Percentiles rank a stretch among this genome's conserved stretches.
Evolutionary conservation across 2,113 vertebrate genomes (phyloP).

Genomic region (Nothoprocta perdicaria): DNA sequence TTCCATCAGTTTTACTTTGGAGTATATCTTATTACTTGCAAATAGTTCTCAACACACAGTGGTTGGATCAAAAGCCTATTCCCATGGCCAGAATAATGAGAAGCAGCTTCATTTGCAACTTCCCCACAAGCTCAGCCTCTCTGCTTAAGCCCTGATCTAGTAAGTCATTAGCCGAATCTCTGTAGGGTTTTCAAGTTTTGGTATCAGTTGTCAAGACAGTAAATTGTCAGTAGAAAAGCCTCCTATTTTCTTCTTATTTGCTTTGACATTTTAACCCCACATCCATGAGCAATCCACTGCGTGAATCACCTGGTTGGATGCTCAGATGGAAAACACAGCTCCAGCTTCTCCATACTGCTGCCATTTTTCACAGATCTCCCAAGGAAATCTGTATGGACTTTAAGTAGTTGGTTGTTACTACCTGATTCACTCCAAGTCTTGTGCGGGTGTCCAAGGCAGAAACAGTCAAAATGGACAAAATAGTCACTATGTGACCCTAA

Average conservation of each 20-base stretch:
- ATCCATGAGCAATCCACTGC: background rate
- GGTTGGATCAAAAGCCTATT: background rate
- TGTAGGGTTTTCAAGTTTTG: background rate
- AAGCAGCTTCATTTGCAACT: background rate
- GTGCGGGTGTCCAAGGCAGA: background rate
- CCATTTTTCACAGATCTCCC: background rate
- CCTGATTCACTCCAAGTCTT: background rate
- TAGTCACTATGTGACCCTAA: background rate
- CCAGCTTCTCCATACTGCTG: background rate
- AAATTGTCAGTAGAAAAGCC: background rate
- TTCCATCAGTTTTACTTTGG: constrained; percentile 4
- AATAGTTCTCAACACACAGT: background rate
- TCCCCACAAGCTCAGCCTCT: background rate
- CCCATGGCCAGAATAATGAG: background rate
- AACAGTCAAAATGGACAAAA: background rate
- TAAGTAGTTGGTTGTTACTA: background rate
- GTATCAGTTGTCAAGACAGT: background rate
- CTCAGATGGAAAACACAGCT: background rate
- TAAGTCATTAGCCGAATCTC: background rate
- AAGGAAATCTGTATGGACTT: background rate
- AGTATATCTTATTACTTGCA: background rate
- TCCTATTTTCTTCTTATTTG: background rate
- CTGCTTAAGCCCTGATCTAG: background rate
- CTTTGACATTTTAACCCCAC: background rate
- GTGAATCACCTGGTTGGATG: background rate